Conservation (phyloP, 2,113 vertebrate genomes). For the Platichthys flesus region DNA sequence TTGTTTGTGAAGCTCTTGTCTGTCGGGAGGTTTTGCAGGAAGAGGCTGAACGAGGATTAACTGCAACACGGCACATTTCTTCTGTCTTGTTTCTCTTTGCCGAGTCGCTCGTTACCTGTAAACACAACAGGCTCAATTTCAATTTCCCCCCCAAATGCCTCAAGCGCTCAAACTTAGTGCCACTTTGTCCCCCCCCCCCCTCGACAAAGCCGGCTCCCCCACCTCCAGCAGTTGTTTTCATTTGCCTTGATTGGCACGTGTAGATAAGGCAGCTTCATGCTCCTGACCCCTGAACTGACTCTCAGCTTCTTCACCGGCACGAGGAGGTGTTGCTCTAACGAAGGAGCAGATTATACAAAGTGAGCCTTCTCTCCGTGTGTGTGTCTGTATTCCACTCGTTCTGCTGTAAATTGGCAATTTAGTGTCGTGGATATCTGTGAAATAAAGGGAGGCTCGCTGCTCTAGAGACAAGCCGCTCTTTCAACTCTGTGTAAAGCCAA, state of each 20-base stretch:
- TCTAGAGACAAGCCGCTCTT: conserved; percentile 50
- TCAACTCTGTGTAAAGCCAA: conserved; percentile 52
- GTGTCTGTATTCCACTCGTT: conserved; percentile 49
- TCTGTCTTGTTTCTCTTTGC: conserved; percentile 16
- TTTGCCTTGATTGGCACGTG: conserved; percentile 35
- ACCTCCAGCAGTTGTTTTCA: conserved; percentile 1
- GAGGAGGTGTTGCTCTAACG: conserved; percentile 49
- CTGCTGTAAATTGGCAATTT: conserved; percentile 74
- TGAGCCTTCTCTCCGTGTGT: conserved; percentile 47
- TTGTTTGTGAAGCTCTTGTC: neutral
- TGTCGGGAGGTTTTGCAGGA: no score
- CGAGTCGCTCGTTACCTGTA: conserved; percentile 1
- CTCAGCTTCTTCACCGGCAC: conserved; percentile 40
- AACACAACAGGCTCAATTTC: conserved; percentile 25
- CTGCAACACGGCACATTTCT: neutral
- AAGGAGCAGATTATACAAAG: conserved; percentile 69
- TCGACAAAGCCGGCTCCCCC: neutral
- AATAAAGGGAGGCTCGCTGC: conserved; percentile 59
- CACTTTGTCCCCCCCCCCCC: conserved; percentile 7
- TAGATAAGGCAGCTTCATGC: conserved; percentile 30
- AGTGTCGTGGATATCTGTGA: conserved; percentile 71
- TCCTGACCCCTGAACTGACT: conserved; percentile 39
- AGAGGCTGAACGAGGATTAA: conserved; percentile 17
- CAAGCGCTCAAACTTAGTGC: neutral
- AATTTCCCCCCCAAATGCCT: conserved; percentile 6